Conservation (phyloP, 1,140 invertebrate genomes). For the Danaus plexippus region DNA sequence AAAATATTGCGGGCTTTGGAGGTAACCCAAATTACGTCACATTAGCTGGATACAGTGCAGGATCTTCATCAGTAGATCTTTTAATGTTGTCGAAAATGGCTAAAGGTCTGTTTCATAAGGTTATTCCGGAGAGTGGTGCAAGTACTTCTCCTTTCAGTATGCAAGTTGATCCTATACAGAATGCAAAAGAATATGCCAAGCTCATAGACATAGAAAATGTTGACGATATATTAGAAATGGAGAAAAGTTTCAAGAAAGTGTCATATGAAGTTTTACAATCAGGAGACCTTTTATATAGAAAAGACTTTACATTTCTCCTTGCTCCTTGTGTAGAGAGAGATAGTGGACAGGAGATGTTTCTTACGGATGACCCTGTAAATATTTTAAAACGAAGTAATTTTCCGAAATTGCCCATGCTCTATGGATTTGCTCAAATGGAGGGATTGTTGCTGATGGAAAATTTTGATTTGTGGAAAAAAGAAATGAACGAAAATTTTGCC, state of each 20-base stretch:
- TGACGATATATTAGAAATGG: no score
- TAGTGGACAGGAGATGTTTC: neutral
- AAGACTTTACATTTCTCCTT: constrained; percentile 26
- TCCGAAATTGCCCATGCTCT: constrained; percentile 27
- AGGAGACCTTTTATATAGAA: constrained; percentile 10
- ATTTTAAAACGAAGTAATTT: no score
- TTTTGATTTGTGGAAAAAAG: constrained; percentile 32
- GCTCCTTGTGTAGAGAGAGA: constrained; percentile 41
- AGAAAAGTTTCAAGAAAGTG: no score
- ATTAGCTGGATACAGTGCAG: no score
- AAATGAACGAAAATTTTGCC: constrained; percentile 27
- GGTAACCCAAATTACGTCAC: no score
- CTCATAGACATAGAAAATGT: no score
- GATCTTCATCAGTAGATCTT: neutral
- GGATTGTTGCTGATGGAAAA: no score
- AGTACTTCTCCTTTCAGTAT: no score
- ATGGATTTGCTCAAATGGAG: constrained; percentile 40
- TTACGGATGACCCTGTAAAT: constrained; percentile 24
- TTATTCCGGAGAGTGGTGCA: constrained; percentile 1
- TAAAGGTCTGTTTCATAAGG: neutral
- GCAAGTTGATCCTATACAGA: no score
- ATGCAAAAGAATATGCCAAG: no score
- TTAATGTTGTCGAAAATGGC: constrained; percentile 1
- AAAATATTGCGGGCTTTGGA: no score
- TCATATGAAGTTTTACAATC: no score